Conservation (phyloP, 2,888 invertebrate species). For the Molorchus minor region DNA sequence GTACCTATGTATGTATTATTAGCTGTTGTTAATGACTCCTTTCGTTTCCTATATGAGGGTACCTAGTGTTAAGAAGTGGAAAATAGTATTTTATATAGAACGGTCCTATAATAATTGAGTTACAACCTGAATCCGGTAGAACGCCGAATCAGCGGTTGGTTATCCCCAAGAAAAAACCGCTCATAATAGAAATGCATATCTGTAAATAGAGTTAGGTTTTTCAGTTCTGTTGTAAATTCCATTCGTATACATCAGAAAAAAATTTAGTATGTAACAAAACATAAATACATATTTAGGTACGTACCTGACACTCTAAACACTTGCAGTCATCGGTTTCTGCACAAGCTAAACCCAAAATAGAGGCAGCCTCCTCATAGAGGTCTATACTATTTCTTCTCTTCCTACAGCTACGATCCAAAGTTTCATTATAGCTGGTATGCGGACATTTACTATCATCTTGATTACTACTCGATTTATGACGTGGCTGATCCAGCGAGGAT, state of each 20-base stretch:
- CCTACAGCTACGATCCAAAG: conserved; percentile 29
- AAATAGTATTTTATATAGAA: too few relatives aligned
- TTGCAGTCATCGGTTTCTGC: conserved; percentile 61
- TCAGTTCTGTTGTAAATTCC: too few relatives aligned
- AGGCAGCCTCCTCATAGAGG: conserved; percentile 60
- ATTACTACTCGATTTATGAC: conserved; percentile 34
- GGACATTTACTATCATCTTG: conserved; percentile 40
- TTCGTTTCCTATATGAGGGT: too few relatives aligned
- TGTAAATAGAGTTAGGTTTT: too few relatives aligned
- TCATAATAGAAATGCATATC: too few relatives aligned
- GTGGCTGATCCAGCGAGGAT: conserved; percentile 33
- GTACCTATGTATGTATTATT: too few relatives aligned
- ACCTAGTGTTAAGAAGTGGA: too few relatives aligned
- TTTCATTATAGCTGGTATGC: conserved; percentile 23
- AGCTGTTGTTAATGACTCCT: too few relatives aligned
- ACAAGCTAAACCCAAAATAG: conserved; percentile 60
- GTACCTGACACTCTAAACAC: conserved; percentile 62
- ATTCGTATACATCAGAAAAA: conserved; percentile 25
- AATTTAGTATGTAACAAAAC: conserved; percentile 12
- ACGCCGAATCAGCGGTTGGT: too few relatives aligned
- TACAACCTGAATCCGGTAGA: too few relatives aligned
- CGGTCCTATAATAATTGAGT: too few relatives aligned
- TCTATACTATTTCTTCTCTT: conserved; percentile 58
- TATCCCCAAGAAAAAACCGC: too few relatives aligned
- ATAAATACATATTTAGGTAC: conserved; percentile 1